Evolutionary conservation across 2,888 invertebrate species (phyloP), one percentile per base, ranked within the genome.

Genomic region (Dicycla oo): DNA sequence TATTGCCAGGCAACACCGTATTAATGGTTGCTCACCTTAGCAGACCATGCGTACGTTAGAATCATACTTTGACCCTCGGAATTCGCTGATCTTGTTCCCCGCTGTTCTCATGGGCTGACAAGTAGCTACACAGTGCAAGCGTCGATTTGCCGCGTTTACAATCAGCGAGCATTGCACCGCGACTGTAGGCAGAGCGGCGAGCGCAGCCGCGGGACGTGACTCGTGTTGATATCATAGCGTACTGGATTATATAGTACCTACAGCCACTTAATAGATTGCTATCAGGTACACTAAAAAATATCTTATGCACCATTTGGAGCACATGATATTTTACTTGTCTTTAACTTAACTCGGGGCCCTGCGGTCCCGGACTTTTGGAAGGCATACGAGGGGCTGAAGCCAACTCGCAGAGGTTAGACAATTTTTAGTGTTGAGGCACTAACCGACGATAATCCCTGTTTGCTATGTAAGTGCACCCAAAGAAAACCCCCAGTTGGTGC

Each of bases 111-210:
- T 68, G 61, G 81, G 71, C 77, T 13, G 49, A 26, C 43, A 11
- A 57, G 63, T 49, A 82, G 56, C 60, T 67, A 30, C 66, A 82
- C 72, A 77, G 69, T 73, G 83, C 81, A 84, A 82, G 82, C 87
- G 80, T 84, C 87, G 83, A 87, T 87, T 87, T 86, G 86, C 87
- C 87, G 88, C 85, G 75, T 77, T 81, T 81, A 85, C 88, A 87
- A 88, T 88, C 87, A 87, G 84, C 73, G 79, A 74, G 81, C 79
- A 87, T 86, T 86, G 87, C 86, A 66, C 66, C 51, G 65, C 74
- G 66, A 47, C 77, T 76, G 76, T 72, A 84, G 78, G 75, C 73
- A 54, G 53, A 34, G 49, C 43, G 47, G 47, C 70, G 68, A n/a
- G 77, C 69, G 83, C 80, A 64, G 80, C 69, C 69, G 49, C 63